Conservation (phyloP, 2,888 invertebrate genomes). For the Aleiodes testaceus region DNA sequence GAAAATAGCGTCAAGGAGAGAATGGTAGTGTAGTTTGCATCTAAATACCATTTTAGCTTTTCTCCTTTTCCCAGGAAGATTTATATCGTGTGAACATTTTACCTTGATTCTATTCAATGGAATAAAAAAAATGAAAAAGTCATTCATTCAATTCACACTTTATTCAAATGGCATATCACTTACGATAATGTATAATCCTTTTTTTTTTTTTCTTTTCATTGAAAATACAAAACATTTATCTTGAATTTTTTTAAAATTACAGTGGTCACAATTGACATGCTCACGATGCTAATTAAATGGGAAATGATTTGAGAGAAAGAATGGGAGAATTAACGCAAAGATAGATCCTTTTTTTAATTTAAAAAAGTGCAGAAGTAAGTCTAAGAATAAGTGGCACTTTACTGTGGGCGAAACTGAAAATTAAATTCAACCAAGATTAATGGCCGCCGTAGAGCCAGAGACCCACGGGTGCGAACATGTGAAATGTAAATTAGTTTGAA, state of each 20-base stretch:
- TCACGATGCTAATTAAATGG: slow-evolving; percentile 11
- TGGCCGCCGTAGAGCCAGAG: slow-evolving; percentile 55
- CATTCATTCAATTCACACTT: background rate
- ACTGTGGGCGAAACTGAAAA: slow-evolving; percentile 57
- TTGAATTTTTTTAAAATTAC: background rate
- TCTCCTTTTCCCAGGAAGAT: slow-evolving; percentile 6
- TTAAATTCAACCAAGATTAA: slow-evolving; percentile 68
- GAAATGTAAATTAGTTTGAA: slow-evolving; percentile 66
- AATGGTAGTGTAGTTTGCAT: slow-evolving; percentile 32
- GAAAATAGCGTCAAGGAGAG: background rate
- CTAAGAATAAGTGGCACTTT: slow-evolving; percentile 65
- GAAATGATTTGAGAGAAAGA: slow-evolving; percentile 19
- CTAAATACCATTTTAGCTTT: slow-evolving; percentile 17
- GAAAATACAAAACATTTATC: background rate
- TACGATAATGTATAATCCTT: slow-evolving; percentile 5
- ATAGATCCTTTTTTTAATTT: slow-evolving; percentile 47
- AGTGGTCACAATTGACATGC: background rate
- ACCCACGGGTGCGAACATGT: slow-evolving; percentile 56
- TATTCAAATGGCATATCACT: background rate
- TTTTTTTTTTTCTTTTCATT: background rate
- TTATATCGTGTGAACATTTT: slow-evolving; percentile 7
- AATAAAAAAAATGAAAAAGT: background rate
- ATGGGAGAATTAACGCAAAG: slow-evolving; percentile 33
- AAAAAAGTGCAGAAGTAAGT: slow-evolving; percentile 49
- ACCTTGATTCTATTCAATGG: slow-evolving; percentile 17